Conservation (phyloP, 2,888 invertebrate species). For the Sphaeridia pumilis region DNA sequence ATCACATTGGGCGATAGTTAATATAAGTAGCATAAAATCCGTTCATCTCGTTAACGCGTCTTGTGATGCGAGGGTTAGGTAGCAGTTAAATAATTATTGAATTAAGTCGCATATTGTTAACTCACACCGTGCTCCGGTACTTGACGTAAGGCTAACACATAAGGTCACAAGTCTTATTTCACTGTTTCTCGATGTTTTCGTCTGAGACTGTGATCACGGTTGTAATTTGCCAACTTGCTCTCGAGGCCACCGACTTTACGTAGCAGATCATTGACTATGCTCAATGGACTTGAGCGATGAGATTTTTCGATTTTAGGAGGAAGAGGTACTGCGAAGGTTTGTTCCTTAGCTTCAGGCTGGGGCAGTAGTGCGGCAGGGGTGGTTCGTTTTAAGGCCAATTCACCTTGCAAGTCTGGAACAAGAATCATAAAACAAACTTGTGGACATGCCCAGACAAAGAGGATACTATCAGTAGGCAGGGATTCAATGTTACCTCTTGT, state of each 20-base stretch:
- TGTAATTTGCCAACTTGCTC: constrained; percentile 28
- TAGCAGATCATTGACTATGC: constrained; percentile 90
- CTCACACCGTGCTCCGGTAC: too few relatives aligned
- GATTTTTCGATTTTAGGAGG: constrained; percentile 6
- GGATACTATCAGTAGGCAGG: not conserved
- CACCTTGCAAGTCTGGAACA: constrained; percentile 8
- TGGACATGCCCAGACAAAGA: not conserved
- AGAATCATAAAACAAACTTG: not conserved
- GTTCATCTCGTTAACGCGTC: too few relatives aligned
- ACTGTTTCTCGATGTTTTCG: too few relatives aligned
- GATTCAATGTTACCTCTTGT: constrained; percentile 60
- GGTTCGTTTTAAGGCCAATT: constrained; percentile 5
- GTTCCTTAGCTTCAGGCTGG: constrained; percentile 9
- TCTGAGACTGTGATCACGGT: constrained; percentile 7
- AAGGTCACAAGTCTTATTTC: too few relatives aligned
- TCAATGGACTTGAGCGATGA: constrained; percentile 74
- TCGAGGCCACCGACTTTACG: constrained; percentile 73
- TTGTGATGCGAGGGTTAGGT: too few relatives aligned
- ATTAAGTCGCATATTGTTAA: too few relatives aligned
- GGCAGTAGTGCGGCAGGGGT: not conserved
- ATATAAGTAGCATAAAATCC: too few relatives aligned
- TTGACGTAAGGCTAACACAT: too few relatives aligned
- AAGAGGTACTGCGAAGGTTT: constrained; percentile 2
- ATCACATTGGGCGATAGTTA: too few relatives aligned
- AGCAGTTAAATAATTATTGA: too few relatives aligned